Evolutionary conservation across 2,113 vertebrate species (phyloP).

Genomic region (Otocyon megalotis): DNA sequence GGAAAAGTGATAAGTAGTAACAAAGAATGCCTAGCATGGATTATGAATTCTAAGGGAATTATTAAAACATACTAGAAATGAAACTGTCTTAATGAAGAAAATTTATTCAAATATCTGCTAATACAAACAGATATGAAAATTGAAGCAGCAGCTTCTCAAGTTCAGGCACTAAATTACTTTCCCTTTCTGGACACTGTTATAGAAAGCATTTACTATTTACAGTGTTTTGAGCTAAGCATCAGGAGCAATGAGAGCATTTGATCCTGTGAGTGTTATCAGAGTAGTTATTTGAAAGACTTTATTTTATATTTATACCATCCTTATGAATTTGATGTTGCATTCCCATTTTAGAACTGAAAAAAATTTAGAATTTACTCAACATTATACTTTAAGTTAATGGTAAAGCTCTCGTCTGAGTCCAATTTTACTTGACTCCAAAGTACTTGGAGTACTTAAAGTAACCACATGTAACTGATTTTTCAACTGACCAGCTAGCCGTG

Average conservation of each 20-base stretch:
- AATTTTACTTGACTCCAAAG: neutral
- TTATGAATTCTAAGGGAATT: neutral
- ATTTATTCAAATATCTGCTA: neutral
- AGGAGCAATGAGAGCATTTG: neutral
- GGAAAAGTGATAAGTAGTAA: neutral
- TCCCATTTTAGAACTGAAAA: neutral
- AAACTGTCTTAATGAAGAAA: slow-evolving; percentile 9
- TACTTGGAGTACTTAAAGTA: neutral
- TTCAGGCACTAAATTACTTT: neutral
- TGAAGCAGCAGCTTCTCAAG: neutral
- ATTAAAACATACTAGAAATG: neutral
- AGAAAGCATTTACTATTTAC: neutral
- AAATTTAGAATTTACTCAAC: neutral
- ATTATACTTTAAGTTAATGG: neutral
- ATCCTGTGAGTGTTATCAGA: neutral
- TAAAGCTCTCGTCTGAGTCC: neutral
- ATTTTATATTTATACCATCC: neutral
- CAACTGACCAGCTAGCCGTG: neutral
- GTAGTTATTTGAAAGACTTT: slow-evolving; percentile 13
- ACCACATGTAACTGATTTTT: neutral
- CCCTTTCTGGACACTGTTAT: neutral
- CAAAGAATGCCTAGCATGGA: neutral
- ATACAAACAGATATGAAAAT: neutral
- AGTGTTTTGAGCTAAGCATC: neutral
- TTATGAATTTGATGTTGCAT: neutral